Percentiles rank a stretch among this genome's conserved stretches.
phyloP scores from a whole-genome alignment of 2,113 vertebrate species.

The Psammodynastes pulverulentus region DNA sequence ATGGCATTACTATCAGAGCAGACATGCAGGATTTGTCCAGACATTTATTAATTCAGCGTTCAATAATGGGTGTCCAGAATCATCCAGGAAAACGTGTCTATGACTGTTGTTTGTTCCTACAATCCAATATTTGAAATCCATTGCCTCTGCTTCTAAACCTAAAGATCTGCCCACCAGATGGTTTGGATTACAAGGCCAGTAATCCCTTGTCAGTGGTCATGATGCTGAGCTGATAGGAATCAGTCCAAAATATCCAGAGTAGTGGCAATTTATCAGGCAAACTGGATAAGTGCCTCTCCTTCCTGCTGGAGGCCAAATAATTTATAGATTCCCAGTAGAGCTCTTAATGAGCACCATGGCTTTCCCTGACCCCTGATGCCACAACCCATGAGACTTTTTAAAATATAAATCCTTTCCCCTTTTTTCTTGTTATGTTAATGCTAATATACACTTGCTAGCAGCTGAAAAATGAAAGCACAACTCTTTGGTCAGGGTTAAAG shows the following conservation, averaged over 20 bases:
- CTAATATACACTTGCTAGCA: not conserved
- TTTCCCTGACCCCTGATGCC: not conserved
- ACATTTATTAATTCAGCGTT: not conserved
- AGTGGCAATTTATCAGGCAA: not conserved
- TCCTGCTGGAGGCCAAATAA: not conserved
- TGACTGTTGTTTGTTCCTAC: not conserved
- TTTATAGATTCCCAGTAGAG: not conserved
- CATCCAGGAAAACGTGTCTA: not conserved
- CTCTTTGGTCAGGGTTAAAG: not conserved
- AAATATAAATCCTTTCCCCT: not conserved
- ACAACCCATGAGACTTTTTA: not conserved
- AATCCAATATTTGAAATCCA: not conserved
- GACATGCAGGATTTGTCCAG: not conserved
- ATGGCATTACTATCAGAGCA: not conserved
- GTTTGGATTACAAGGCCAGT: not conserved
- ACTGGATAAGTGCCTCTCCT: not conserved
- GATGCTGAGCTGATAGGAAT: not conserved
- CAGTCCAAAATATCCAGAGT: not conserved
- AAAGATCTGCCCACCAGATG: not conserved
- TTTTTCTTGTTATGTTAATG: not conserved
- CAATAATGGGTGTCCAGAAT: not conserved
- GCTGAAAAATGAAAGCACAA: not conserved
- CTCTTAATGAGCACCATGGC: not conserved
- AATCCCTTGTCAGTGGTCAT: not conserved
- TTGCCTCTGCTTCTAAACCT: not conserved